A percentile compares a stretch with the other conserved stretches of the same genome.
These are phyloP conservation scores for Dicentrarchus labrax DNA, from an alignment of 2,113 vertebrate genomes.

Conservation along the genomic window DNA sequence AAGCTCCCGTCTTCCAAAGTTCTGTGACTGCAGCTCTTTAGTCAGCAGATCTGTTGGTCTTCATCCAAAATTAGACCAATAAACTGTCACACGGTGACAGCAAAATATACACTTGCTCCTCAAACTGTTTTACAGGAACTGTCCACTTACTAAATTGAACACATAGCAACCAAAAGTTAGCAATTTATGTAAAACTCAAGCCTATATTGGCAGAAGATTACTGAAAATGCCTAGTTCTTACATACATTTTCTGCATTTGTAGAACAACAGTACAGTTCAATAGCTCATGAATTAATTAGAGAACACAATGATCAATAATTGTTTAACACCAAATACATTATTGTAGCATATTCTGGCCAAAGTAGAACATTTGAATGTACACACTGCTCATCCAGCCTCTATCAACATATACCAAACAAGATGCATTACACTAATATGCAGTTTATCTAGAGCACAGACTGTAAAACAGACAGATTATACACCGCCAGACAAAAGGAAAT, in stretches of 20 bases:
- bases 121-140: slow-evolving; percentile 52
- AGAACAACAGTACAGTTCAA: neutral
- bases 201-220: neutral
- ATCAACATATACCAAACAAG: neutral
- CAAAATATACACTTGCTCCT: slow-evolving; percentile 46
- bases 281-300: neutral
- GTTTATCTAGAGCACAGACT: neutral
- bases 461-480: slow-evolving; percentile 36
- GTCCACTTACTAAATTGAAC: slow-evolving; percentile 57
- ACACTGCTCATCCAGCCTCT: neutral
- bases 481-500: slow-evolving; percentile 44
- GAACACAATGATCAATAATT: neutral
- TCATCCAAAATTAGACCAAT: slow-evolving; percentile 62
- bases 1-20: slow-evolving; percentile 1
- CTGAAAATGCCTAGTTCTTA: neutral
- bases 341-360: neutral
- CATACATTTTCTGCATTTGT: neutral
- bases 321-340: neutral
- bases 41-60: slow-evolving; percentile 68
- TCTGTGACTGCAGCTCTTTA: slow-evolving; percentile 35
- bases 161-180: neutral
- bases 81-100: slow-evolving; percentile 66
- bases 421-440: slow-evolving; percentile 8
- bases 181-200: neutral
- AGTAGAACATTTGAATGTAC: neutral